Evolutionary conservation across 2,113 vertebrate species (phyloP), one percentile per base, ranked within the genome.

Genomic region (Dicerorhinus sumatrensis): DNA sequence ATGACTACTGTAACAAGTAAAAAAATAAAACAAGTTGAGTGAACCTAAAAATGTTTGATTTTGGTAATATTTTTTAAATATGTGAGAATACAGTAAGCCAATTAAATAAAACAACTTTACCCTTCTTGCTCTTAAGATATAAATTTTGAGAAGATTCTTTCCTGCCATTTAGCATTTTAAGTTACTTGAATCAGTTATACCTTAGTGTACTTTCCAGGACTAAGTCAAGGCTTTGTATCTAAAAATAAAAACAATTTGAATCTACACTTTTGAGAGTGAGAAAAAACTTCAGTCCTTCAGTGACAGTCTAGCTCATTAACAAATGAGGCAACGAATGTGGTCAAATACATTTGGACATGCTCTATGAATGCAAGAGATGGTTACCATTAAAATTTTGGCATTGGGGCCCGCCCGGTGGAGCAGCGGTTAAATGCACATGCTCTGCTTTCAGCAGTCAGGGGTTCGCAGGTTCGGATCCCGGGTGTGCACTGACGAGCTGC

Each of bases 201-300:
- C 48, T 69, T 10, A 91, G 33, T 21, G 14, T 6, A 73, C 13
- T 94, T 85, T 48, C 29, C 36, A 75, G 72, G n/a, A 23, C 13
- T 54, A 75, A 10, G 23, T 70, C 39, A 82, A 91, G 46, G 6
- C 17, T 86, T 8, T 82, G 21, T 1, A 46, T 92, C 23, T 60
- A 92, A 85, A n/a, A 96, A 82, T 58, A 85, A 92, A 90, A 25
- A 56, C 23, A 39, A 67, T n/a, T 60, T 90, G 54, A 92, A 92
- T 81, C 21, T 51, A n/a, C 4, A 76, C 9, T 90, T 94, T 58
- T 58, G 25, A 97, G 36, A 36, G 27, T 67, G 20, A 96, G 65
- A 42, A 77, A 73, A 79, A 69, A 4, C 25, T 14, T 72, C 18
- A 65, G 31, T 77, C 33, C 8, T 56, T 63, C 36, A 21, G 6